Evolutionary conservation across 2,113 vertebrate species (phyloP), one percentile per base, ranked within the genome.

Genomic region (Brachionichthys hirsutus): DNA sequence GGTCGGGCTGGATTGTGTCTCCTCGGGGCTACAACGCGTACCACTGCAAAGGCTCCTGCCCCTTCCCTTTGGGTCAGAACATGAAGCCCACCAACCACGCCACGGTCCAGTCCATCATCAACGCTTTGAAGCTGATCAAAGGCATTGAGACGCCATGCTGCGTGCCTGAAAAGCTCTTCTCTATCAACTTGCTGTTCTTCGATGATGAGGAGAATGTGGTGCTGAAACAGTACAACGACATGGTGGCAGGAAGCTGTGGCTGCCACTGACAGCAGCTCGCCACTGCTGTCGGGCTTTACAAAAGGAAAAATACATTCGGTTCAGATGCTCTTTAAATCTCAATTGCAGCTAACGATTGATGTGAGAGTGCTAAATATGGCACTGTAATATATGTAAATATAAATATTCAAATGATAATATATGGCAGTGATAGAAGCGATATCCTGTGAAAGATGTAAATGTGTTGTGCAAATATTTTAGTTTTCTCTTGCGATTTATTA

Each of bases 1-100:
- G 93, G 93, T 92, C 93, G 0, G 90, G 91, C 19, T 94, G 93
- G 93, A 92, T 94, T 6, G 91, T 94, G 42, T 93, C 93, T 6
- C 93, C 93, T 1, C 85, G 89, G 4, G 92, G 92, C 6, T 93
- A 94, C 87, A 93, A 94, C 9, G 93, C 93, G 0, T 93, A 94
- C 75, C 90, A 93, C 74, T 94, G 93, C 82, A 92, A 92, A 69
- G 93, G 93, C 40, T 89, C 91, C 54, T 94, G 93, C 44, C 78
- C 86, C 12, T 94, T 94, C 80, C 93, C 93, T 0, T 76, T 94
- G 74, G 92, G 93, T 15, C 91, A 93, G 67, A 92, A 91, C 89
- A 92, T 93, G 92, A 88, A 88, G 36, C 90, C 93, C 0, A 93
- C 91, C 56, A 93, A 94, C 82, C 93, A 94, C 56, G 93, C 92